phyloP scores from a whole-genome alignment of 2,888 invertebrate genomes.

The Dorcus hopei region DNA sequence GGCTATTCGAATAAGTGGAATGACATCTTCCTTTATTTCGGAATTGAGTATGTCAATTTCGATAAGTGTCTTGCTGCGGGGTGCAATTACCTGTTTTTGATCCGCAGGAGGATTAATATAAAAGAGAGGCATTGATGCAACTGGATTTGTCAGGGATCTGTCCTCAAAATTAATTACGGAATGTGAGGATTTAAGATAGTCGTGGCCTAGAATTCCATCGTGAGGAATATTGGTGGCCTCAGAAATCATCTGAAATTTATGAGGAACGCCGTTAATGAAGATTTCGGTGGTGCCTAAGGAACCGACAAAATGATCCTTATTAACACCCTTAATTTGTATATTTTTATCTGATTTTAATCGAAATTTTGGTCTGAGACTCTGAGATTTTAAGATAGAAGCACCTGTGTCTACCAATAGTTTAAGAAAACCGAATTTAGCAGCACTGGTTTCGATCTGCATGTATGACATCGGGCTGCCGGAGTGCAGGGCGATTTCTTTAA shows the following conservation, averaged over 20 bases:
- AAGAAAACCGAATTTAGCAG: too few species aligned
- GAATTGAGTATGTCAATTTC: constrained; percentile 21
- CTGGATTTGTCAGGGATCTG: neutral
- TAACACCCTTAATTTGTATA: neutral
- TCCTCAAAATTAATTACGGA: neutral
- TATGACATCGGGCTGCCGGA: too few species aligned
- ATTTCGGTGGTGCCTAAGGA: neutral
- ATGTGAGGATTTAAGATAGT: neutral
- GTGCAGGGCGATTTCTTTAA: neutral
- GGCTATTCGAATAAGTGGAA: constrained; percentile 14
- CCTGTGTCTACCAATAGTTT: too few species aligned
- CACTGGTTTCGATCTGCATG: too few species aligned
- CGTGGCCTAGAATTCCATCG: too few species aligned
- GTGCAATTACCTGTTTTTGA: too few species aligned
- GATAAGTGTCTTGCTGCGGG: constrained; percentile 17
- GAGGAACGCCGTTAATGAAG: neutral
- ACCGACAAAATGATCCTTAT: too few species aligned
- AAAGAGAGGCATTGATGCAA: neutral
- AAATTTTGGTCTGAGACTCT: too few species aligned
- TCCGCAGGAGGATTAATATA: neutral
- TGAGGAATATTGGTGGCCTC: too few species aligned
- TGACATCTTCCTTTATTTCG: constrained; percentile 21
- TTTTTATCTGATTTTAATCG: neutral
- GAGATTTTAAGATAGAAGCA: too few species aligned
- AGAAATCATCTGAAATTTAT: neutral